These are phyloP conservation scores for Hybos culiciformis DNA, from an alignment of 2,888 invertebrate species.

Conservation along the genomic window DNA sequence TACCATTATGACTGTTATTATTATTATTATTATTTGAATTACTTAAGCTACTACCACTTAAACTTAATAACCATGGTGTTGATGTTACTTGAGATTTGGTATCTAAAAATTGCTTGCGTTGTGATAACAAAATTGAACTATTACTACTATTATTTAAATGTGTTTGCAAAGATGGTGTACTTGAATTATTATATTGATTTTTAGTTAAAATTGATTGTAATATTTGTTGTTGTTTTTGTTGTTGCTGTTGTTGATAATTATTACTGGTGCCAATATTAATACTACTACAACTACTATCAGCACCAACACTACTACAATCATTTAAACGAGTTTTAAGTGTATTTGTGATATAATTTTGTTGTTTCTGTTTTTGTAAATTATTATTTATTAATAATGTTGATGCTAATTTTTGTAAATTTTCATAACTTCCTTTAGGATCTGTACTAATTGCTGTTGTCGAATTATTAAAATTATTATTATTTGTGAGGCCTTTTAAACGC, in stretches of 20 bases:
- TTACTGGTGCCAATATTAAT: too few relatives aligned
- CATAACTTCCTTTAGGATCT: conserved; percentile 27
- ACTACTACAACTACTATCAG: too few relatives aligned
- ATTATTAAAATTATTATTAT: too few relatives aligned
- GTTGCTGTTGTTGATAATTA: conserved; percentile 23
- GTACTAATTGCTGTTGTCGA: conserved; percentile 20
- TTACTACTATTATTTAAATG: not conserved
- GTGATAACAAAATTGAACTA: not conserved
- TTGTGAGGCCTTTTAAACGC: conserved; percentile 42
- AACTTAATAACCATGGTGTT: conserved; percentile 24
- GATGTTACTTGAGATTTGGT: conserved; percentile 11
- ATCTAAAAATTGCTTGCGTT: not conserved
- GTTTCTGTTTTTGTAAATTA: not conserved
- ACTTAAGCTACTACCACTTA: conserved; percentile 24
- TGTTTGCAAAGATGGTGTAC: conserved; percentile 4
- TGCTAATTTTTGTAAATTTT: conserved; percentile 33
- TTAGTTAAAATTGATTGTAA: conserved; percentile 13
- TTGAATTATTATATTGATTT: not conserved
- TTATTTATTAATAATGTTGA: conserved; percentile 22
- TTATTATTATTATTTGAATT: not conserved
- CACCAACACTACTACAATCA: too few relatives aligned
- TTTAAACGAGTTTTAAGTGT: conserved; percentile 11
- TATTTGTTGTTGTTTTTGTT: conserved; percentile 12
- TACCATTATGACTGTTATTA: conserved; percentile 5
- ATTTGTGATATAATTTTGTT: not conserved